Evolutionary conservation across 2,113 vertebrate species (phyloP), one percentile per base, ranked within the genome.

Genomic region (Hippocampus guttulatus): DNA sequence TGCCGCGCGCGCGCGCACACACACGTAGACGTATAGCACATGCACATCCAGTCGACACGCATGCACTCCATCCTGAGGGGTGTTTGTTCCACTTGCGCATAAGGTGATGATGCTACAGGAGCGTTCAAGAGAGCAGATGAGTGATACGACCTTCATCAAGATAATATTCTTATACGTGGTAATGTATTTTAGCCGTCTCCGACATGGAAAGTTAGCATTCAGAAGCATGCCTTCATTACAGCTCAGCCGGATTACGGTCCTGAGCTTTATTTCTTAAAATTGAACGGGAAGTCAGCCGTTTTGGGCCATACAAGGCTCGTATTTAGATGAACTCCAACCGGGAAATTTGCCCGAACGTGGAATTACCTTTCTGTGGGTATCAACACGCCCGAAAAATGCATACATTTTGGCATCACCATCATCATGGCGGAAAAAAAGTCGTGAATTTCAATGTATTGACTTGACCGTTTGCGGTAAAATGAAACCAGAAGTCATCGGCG

Each of bases 31-130:
- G 6, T 38, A 6, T 7, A 55, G 18, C 51, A 61, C 27, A 67
- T 54, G 27, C 45, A 57, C 70, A 69, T 55, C 49, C 69, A 41
- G 51, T 52, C 20, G 60, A 65, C 58, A 55, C 58, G 57, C 38
- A 25, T 52, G 5, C 58, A 58, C 73, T 78, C 43, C 65, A 74
- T 69, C 81, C 81, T 41, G 64, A 55, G 77, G 85, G 71, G 23
- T 66, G 68, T 74, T 80, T 38, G 33, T 38, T 38, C 64, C 69
- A 80, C 68, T 79, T 54, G 67, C 68, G 49, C 52, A 69, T 38
- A 51, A 43, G 71, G 68, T 74, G 73, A 74, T 21, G 68, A 75
- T 68, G 41, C 41, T 65, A 49, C 70, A 54, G 52, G 65, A 80
- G 77, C 63, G 67, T 52, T 58, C 55, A 58, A 4, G 5, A 12